Percentiles rank a stretch among this genome's conserved stretches.
Conservation (phyloP, 2,888 invertebrate genomes). For the Drosophila siamana region DNA sequence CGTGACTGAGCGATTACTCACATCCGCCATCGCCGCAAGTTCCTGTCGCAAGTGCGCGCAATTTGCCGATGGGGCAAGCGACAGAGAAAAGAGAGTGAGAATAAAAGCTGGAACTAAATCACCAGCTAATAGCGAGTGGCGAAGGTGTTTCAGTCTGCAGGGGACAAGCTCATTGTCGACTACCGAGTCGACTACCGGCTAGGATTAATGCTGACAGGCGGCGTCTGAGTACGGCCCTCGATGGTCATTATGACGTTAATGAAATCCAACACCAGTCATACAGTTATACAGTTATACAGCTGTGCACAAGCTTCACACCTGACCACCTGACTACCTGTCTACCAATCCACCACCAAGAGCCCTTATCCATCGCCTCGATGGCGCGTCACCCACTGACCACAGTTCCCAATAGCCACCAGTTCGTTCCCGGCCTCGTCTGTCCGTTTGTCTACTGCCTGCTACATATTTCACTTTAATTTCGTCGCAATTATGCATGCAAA, state of each 20-base stretch:
- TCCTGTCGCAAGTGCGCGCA: conserved; percentile 69
- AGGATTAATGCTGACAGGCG: conserved; percentile 71
- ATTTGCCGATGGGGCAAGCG: conserved; percentile 28
- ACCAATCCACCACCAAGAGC: conserved; percentile 14
- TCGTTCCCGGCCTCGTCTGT: background rate
- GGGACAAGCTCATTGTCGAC: conserved; percentile 27
- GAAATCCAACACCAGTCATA: conserved; percentile 75
- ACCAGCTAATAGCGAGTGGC: background rate
- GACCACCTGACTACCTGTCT: conserved; percentile 13
- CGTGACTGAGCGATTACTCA: conserved; percentile 79
- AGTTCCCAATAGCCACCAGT: background rate
- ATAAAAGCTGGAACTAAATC: conserved; percentile 29
- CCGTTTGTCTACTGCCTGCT: conserved; percentile 25
- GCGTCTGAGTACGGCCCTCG: conserved; percentile 50
- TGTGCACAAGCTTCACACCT: conserved; percentile 76
- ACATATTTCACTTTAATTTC: conserved; percentile 75
- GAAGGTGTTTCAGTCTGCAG: conserved; percentile 24
- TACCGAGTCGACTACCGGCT: conserved; percentile 34
- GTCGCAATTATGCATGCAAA: conserved; percentile 78
- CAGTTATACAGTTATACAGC: conserved; percentile 73
- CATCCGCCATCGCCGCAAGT: conserved; percentile 74
- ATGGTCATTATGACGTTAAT: conserved; percentile 79
- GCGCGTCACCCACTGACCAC: conserved; percentile 51
- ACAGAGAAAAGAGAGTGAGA: background rate
- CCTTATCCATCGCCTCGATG: conserved; percentile 51